Conservation (phyloP, 1,140 invertebrate genomes). For the Polypedilum vanderplanki region DNA sequence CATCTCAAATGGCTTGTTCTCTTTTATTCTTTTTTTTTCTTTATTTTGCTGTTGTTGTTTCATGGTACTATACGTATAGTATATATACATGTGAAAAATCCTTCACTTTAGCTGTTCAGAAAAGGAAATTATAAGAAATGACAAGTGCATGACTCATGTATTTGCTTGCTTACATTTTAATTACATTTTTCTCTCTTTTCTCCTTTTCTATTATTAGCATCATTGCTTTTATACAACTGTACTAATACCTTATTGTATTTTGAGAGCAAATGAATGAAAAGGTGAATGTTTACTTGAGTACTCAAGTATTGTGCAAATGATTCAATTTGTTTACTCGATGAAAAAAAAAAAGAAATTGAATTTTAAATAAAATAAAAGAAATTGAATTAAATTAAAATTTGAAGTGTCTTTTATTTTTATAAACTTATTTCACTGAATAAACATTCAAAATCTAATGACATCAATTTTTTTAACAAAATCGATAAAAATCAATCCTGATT, state of each 20-base stretch:
- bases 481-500: too few species aligned
- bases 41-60: not conserved
- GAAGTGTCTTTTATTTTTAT: too few species aligned
- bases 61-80: not conserved
- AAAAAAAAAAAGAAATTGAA: too few species aligned
- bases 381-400: too few species aligned
- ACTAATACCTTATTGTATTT: too few species aligned
- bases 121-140: not conserved
- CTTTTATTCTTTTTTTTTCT: not conserved
- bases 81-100: not conserved
- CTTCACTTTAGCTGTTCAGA: not conserved
- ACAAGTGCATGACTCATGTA: not conserved
- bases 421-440: too few species aligned
- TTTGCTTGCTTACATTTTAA: conserved; percentile 3
- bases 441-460: too few species aligned
- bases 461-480: too few species aligned
- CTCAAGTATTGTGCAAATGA: too few species aligned
- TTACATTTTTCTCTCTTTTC: conserved; percentile 14
- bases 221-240: too few species aligned
- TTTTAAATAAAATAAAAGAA: too few species aligned
- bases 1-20: conserved; percentile 3
- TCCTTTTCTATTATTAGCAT: not conserved
- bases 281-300: not conserved
- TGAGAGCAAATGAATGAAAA: not conserved
- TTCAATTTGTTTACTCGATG: too few species aligned